Evolutionary conservation across 2,888 invertebrate genomes (phyloP).

Genomic region (Pegoplata infirma): DNA sequence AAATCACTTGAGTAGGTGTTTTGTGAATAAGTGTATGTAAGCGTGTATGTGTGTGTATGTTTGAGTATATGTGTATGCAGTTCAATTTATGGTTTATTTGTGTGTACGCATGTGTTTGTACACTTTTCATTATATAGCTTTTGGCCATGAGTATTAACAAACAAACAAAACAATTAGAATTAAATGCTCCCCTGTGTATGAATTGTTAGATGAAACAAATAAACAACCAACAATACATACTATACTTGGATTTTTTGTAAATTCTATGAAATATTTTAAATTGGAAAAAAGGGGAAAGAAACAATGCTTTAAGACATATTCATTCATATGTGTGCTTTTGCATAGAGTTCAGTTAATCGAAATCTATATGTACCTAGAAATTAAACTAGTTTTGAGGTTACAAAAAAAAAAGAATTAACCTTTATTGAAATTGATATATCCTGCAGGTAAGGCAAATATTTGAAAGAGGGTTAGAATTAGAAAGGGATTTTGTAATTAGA

Average conservation of each 20-base stretch:
- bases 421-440: constrained; percentile 6
- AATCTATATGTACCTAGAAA: constrained; percentile 15
- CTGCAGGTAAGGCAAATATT: constrained; percentile 32
- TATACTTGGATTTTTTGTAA: constrained; percentile 41
- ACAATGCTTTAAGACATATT: constrained; percentile 2
- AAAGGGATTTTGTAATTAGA: no score
- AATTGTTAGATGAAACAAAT: constrained; percentile 44
- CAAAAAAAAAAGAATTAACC: background rate
- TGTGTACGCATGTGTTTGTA: constrained; percentile 1
- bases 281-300: constrained; percentile 37
- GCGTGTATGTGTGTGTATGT: background rate
- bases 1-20: constrained; percentile 5
- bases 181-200: constrained; percentile 71
- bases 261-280: constrained; percentile 40
- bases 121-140: constrained; percentile 42
- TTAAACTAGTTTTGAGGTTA: constrained; percentile 23
- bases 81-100: constrained; percentile 12
- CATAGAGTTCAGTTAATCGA: constrained; percentile 44
- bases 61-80: background rate
- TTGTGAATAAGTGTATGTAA: background rate
- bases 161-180: constrained; percentile 74
- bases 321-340: constrained; percentile 1
- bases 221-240: constrained; percentile 17
- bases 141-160: constrained; percentile 63
- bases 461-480: background rate